These are phyloP conservation scores for Diarsia dahlii DNA, from an alignment of 2,888 invertebrate genomes.

Conservation along the genomic window DNA sequence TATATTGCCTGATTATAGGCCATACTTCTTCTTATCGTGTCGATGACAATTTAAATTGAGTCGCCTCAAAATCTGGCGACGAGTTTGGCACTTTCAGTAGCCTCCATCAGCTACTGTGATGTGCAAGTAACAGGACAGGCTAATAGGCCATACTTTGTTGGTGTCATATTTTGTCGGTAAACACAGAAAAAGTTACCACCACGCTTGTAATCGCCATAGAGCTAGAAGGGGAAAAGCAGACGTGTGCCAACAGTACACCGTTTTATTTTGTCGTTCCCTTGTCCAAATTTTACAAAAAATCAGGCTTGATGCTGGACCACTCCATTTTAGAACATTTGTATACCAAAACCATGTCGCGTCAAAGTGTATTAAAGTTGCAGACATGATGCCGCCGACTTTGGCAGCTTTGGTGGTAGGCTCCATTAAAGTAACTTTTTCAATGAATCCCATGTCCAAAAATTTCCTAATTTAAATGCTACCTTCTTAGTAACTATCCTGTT, in stretches of 20 bases:
- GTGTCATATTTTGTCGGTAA: not conserved
- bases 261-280: not conserved
- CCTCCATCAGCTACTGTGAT: too few relatives aligned
- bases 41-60: too few relatives aligned
- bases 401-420: not conserved
- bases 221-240: too few relatives aligned
- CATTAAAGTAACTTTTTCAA: not conserved
- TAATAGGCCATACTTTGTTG: not conserved
- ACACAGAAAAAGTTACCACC: not conserved
- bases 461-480: not conserved
- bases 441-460: not conserved
- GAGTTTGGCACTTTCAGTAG: too few relatives aligned
- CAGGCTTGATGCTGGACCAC: not conserved
- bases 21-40: too few relatives aligned
- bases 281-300: not conserved
- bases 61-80: too few relatives aligned
- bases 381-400: not conserved
- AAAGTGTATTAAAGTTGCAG: not conserved
- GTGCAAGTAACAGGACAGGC: too few relatives aligned
- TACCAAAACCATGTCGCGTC: not conserved
- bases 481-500: not conserved
- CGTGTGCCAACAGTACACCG: not conserved
- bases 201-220: not conserved
- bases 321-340: not conserved
- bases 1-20: not conserved